Evolutionary conservation across 2,113 vertebrate species (phyloP), one percentile per base, ranked within the genome.

Genomic region (Psettodes erumei): DNA sequence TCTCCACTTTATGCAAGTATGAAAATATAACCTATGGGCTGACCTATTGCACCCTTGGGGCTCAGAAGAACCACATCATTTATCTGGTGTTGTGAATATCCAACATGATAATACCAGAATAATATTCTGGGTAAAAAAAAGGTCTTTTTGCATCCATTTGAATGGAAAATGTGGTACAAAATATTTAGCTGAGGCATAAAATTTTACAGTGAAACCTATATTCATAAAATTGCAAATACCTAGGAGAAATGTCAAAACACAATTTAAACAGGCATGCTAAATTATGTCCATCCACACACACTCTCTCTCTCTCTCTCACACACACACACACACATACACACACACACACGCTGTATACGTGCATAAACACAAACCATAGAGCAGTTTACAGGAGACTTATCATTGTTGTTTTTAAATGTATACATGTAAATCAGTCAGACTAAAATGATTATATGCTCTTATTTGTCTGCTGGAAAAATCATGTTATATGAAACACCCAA

Each of bases 1-100:
- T 89, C 62, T 88, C 65, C 75, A 80, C 63, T 91, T 89, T 72
- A 84, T 85, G 77, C 75, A 85, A 79, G 77, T 81, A 79, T 72
- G 75, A 89, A 89, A 85, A 77, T 73, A 79, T 71, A 73, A 81
- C 73, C 84, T 77, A 65, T 81, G 43, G 66, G 50, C 51, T 85
- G 87, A 89, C 82, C 86, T 65, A 47, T 11, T 69, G 60, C 68
- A 66, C 72, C 80, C 66, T 32, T 16, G 73, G 79, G 83, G 70
- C 48, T 72, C 28, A 32, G 25, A 58, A 47, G 27, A 81, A 73
- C 27, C 62, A 33, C 71, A 63, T 75, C 47, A 74, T 79, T 81
- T 82, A 77, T 87, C 53, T 62, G 42, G 15, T 42, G 62, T 28
- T 50, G 48, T 67, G 65, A 79, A 77, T 23, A 79, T 64, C 48